These are phyloP conservation scores for Barbus barbus DNA, from an alignment of 2,113 vertebrate species.

Conservation along the genomic window DNA sequence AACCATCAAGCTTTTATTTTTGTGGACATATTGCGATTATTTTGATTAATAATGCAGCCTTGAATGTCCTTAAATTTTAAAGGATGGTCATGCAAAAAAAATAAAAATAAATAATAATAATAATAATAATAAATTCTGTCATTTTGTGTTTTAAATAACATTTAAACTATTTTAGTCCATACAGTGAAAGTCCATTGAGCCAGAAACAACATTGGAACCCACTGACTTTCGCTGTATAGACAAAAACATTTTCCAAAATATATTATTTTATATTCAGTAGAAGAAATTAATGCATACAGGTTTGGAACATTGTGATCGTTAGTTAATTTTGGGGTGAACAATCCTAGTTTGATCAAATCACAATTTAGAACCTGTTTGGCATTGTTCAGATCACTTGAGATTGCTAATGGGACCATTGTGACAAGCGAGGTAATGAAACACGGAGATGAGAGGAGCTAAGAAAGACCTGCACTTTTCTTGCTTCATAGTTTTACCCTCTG, in stretches of 20 bases:
- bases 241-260: neutral
- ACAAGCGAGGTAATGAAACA: neutral
- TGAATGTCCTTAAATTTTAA: no score
- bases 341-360: neutral
- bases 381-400: neutral
- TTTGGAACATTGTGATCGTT: neutral
- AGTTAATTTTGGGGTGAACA: neutral
- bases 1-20: neutral
- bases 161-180: no score
- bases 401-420: neutral
- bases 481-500: neutral
- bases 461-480: neutral
- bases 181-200: neutral
- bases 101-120: no score
- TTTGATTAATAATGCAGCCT: no score
- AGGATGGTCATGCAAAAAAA: no score
- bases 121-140: no score
- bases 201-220: neutral
- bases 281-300: neutral
- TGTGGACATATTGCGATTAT: no score
- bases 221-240: no score
- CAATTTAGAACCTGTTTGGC: neutral
- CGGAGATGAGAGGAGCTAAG: neutral
- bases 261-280: neutral
- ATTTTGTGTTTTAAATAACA: no score